Percentiles rank a stretch among this genome's conserved stretches.
Evolutionary conservation across 2,113 vertebrate species (phyloP).

Genomic region (Globicephala melas): DNA sequence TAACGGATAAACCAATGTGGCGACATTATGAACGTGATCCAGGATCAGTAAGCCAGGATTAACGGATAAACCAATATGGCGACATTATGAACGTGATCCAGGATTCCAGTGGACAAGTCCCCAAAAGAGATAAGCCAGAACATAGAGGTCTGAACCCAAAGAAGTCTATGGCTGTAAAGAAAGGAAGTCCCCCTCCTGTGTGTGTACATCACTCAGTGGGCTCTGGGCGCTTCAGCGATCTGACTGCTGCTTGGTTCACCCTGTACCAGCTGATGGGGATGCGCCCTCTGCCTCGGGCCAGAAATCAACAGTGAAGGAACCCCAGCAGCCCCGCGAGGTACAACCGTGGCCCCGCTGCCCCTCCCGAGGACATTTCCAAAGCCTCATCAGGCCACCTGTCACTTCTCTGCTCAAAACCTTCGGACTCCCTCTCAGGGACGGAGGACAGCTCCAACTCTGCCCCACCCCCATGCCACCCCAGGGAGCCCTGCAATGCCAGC

Average conservation of each 20-base stretch:
- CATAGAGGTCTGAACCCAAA: neutral
- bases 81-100: neutral
- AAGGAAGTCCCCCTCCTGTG: neutral
- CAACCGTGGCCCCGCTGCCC: neutral
- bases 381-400: neutral
- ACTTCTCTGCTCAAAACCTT: neutral
- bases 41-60: neutral
- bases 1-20: neutral
- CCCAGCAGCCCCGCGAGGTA: neutral
- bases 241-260: neutral
- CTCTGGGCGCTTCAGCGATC: neutral
- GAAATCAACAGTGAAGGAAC: neutral
- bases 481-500: neutral
- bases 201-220: neutral
- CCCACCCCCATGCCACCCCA: neutral
- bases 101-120: neutral
- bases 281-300: neutral
- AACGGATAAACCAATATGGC: neutral
- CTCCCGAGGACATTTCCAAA: neutral
- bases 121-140: neutral
- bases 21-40: neutral
- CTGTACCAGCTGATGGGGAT: neutral
- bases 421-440: neutral
- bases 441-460: neutral
- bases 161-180: neutral